Percentiles rank a stretch among this genome's conserved stretches.
These are phyloP conservation scores for Meleagris gallopavo DNA, from an alignment of 2,113 vertebrate species.

Conservation along the genomic window DNA sequence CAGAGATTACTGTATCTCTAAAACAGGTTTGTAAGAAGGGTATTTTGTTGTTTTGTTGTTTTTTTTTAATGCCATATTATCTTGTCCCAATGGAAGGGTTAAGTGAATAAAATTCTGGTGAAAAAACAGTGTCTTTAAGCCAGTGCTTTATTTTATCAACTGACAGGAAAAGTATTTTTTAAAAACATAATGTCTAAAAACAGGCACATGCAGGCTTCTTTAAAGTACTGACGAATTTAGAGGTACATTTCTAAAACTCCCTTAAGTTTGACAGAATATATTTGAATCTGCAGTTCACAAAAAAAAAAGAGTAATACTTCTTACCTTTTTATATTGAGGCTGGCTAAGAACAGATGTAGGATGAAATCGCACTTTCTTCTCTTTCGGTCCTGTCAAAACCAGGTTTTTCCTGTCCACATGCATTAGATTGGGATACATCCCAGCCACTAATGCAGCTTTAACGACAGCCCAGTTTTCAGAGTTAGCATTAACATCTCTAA, in stretches of 20 bases:
- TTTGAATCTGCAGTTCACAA: background rate
- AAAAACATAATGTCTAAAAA: background rate
- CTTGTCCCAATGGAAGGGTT: background rate
- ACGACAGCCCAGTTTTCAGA: conserved; percentile 97
- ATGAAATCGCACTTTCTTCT: conserved; percentile 91
- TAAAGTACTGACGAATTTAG: background rate
- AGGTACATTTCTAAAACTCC: background rate
- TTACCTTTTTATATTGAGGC: conserved; percentile 88
- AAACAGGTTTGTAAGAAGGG: background rate
- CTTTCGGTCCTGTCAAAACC: conserved; percentile 80
- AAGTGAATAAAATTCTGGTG: background rate
- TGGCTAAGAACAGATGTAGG: conserved; percentile 90
- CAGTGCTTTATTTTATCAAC: background rate
- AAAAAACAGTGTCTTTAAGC: background rate
- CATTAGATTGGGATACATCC: conserved; percentile 94
- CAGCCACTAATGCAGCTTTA: conserved; percentile 92
- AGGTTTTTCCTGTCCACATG: conserved; percentile 83
- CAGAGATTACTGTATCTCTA: background rate
- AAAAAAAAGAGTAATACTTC: background rate
- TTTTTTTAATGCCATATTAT: background rate
- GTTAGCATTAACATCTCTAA: conserved; percentile 92
- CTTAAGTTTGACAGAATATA: background rate
- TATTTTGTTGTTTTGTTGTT: too few species aligned
- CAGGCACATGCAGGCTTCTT: background rate
- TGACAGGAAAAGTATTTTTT: background rate